Base-by-base conservation (phyloP, 2,888 invertebrate genomes). In the Meiosimyza platycephala region DNA sequence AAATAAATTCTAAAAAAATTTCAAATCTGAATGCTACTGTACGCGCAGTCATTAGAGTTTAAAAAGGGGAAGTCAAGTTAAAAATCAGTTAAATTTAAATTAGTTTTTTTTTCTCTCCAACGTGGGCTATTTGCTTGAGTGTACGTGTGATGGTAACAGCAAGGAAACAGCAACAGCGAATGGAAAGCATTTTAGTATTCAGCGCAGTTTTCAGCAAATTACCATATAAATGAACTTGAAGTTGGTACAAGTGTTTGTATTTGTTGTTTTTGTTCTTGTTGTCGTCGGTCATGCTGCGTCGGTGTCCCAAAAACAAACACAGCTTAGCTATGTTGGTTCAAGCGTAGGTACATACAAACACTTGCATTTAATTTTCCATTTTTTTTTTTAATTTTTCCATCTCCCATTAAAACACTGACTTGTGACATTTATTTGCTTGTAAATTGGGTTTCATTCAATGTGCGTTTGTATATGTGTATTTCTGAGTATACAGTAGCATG, bases 161-260 rank as follows among this genome's bases (percentile, higher is more conserved):
- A 40, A 16, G 18, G 18, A 16, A 18, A 22, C 18, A 15, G 50
- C 51, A 22, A 22, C 51, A 64, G 9, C 28, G 50, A 51, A 22
- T 12, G 18, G 40, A 40, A 7, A 22, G 51, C 64, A 51, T 22
- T 47, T 64, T 64, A 51, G 64, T 64, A 64, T 64, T 18, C 64
- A 64, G 18, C 64, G 64, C 51, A 64, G 51, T 50, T 64, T 51
- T 50, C 16, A 40, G 16, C 64, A 51, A 51, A 64, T 64, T 64
- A 64, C 64, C 64, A 64, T 64, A 64, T 64, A 64, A 64, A 64
- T 64, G 64, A 64, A 64, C 64, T 64, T 51, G 22, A 64, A 64
- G 64, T 64, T 28, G 59, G 22, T 28, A 33, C 59, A 60, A 18
- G 59, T 60, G 40, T 40, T 40, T 15, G 59, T 28, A 28, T 28